Evolutionary conservation across 2,113 vertebrate genomes (phyloP).

Genomic region (Ptilorrhoa leucosticta): DNA sequence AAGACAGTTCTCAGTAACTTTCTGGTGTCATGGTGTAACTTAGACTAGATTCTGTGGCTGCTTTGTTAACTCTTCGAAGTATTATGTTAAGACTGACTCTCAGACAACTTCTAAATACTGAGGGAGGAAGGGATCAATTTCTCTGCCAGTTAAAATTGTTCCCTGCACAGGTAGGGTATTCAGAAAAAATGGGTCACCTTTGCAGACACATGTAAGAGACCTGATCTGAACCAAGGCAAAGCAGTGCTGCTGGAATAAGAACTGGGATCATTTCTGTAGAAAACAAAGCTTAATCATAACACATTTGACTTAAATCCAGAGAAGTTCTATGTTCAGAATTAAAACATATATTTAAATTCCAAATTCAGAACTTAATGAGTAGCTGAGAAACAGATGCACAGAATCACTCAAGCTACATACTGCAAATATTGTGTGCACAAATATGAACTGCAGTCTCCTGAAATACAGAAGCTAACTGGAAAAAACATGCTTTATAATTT

Average conservation of each 20-base stretch:
- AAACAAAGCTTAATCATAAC: not conserved
- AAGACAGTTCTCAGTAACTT: not conserved
- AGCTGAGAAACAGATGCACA: not conserved
- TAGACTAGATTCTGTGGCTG: not conserved
- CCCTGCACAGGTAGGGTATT: not conserved
- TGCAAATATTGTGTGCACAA: not conserved
- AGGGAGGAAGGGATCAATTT: not conserved
- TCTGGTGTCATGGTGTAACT: not conserved
- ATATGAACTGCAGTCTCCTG: not conserved
- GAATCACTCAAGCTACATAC: not conserved
- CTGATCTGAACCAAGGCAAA: not conserved
- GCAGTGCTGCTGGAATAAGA: not conserved
- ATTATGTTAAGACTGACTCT: not conserved
- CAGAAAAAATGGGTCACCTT: not conserved
- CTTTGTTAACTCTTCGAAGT: not conserved
- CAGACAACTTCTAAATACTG: not conserved
- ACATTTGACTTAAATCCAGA: not conserved
- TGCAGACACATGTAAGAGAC: not conserved
- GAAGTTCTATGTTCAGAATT: not conserved
- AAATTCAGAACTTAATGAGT: slow-evolving; percentile 4
- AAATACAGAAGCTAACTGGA: not conserved
- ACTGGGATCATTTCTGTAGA: not conserved
- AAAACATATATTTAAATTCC: not conserved
- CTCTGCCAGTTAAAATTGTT: not conserved
- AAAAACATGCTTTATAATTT: not conserved